Evolutionary conservation across 2,888 invertebrate species (phyloP), one percentile per base, ranked within the genome.

Genomic region (Mythimna loreyi): DNA sequence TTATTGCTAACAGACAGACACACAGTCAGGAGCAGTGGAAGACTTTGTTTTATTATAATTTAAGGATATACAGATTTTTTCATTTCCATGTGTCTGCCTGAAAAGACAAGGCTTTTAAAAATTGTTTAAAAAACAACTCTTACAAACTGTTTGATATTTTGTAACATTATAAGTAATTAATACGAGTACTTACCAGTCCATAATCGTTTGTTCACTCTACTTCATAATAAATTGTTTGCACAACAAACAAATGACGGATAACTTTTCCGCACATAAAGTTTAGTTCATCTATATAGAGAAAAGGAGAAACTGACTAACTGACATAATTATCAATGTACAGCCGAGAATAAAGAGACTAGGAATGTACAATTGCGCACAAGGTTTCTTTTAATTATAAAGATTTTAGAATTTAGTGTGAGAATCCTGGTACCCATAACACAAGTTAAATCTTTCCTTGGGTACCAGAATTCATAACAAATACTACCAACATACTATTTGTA

Each of bases 151-250:
- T 33, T 28, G 25, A 47, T 28, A 50, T n/a, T 11, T 52, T 25
- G 40, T 40, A 21, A 11, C 2, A 0, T 16, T 43, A 67, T 75
- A 78, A 75, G 49, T 79, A 78, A 78, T 79, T 79, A 75, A 66
- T 67, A 25, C n/a, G n/a, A n/a, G n/a, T n/a, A n/a, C 19, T 28
- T 50, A 19, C 56, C 30, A 25, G 25, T 66, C 57, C 53, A 21
- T 61, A 69, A 61, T 69, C 47, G 58, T 76, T 60, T 33, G 33
- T 52, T 79, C 64, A 47, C 65, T 70, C 75, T n/a, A n/a, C n/a
- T n/a, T n/a, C n/a, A n/a, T n/a, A n/a, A n/a, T 61, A 68, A 75
- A 75, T 72, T 78, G 71, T 78, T 72, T 78, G 61, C 50, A 59
- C 64, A 73, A 67, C 67, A 72, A 81, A 75, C 66, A 75, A 75